Conservation (phyloP, 1,140 invertebrate species). For the Nephila pilipes region DNA sequence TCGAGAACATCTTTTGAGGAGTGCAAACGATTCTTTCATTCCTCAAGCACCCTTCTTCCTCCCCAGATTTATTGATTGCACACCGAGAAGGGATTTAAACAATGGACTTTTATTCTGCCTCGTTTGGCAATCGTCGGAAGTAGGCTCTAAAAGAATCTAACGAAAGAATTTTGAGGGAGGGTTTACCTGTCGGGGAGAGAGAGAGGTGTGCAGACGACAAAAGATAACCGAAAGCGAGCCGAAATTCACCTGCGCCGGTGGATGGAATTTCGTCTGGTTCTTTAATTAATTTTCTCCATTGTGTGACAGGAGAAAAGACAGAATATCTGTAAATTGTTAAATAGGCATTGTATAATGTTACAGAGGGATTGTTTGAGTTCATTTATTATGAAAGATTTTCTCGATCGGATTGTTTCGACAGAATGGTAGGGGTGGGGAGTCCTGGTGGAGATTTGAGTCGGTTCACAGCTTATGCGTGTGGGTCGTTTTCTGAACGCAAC, state of each 20-base stretch:
- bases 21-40: slow-evolving; percentile 29
- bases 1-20: slow-evolving; percentile 11
- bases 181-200: background rate
- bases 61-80: background rate
- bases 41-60: background rate
- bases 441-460: background rate
- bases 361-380: background rate
- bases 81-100: background rate
- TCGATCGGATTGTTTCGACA: background rate
- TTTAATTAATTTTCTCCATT: slow-evolving; percentile 31
- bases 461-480: too few relatives aligned
- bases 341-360: background rate
- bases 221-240: background rate
- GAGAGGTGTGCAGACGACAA: background rate
- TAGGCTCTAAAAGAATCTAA: background rate
- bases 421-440: background rate
- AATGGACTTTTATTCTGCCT: slow-evolving; percentile 1
- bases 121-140: slow-evolving; percentile 8
- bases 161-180: background rate
- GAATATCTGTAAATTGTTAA: slow-evolving; percentile 30
- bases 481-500: too few relatives aligned
- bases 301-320: background rate
- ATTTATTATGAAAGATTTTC: slow-evolving; percentile 4
- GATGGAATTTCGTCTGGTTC: background rate
- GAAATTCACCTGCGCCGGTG: background rate